Evolutionary conservation across 2,113 vertebrate genomes (phyloP), one percentile per base, ranked within the genome.

Genomic region (Phrynosoma platyrhinos): DNA sequence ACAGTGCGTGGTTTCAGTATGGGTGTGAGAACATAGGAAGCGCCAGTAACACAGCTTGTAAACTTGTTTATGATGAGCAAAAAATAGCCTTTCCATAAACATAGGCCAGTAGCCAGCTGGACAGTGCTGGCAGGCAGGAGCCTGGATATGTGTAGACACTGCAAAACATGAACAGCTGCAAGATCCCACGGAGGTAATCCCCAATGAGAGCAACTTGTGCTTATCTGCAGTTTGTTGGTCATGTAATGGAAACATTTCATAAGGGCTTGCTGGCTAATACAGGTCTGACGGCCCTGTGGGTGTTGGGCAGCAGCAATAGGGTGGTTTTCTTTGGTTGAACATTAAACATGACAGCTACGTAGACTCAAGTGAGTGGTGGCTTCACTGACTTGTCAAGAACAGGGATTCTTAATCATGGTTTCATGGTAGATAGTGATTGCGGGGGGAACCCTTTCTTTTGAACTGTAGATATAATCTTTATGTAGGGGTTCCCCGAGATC

Each of bases 1-100:
- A 88, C 74, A 69, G 40, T 83, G 64, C 8, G 9, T 78, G 47
- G 62, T 77, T 88, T 83, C 87, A 88, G n/a, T n/a, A 40, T 77
- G 72, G 74, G n/a, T 77, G 66, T 87, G 81, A 83, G 80, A 5
- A 30, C 74, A 83, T 77, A 47, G 87, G 74, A 66, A 88, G 18
- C 87, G 69, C 62, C 87, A 88, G 47, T 76, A 83, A 88, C 76
- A 69, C n/a, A 40, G 81, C 74, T 88, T 88, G 87, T 78, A 83
- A 88, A 88, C 87, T 88, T 88, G 87, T 88, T 88, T 88, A 83
- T 78, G 74, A 88, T 83, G 30, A 83, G 69, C 32, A 55, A 88
- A 88, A 88, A 88, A 88, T 88, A 88, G 75, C 81, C 25, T 77
- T 88, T 83, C 62, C n/a, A 69, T 88, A 78, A 88, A 88, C 82